Evolutionary conservation across 1,140 invertebrate genomes (phyloP), one percentile per base, ranked within the genome.

Genomic region (Glossosoma conforme): DNA sequence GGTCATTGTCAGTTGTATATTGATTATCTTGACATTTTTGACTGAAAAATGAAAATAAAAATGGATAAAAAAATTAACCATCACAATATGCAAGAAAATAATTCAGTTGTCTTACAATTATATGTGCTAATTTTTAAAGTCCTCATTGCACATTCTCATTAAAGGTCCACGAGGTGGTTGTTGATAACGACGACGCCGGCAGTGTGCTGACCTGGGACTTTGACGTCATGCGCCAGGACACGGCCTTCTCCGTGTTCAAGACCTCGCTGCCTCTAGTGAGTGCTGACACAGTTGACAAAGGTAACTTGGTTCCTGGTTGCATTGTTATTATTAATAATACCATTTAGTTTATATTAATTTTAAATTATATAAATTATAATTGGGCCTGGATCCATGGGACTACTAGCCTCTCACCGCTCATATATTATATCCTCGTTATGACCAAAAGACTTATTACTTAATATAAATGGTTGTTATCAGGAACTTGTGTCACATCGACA

Each of bases 141-240:
- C n/a, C n/a, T n/a, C n/a, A n/a, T n/a, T n/a, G n/a, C n/a, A n/a
- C n/a, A n/a, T n/a, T n/a, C n/a, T n/a, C n/a, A n/a, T n/a, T n/a
- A n/a, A 78, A 89, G 74, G 82, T 85, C 25, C 89, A 95, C 74
- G 90, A 94, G 65, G 84, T 93, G 40, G 74, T 91, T 32, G 83
- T 97, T 25, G 74, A 79, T 36, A 91, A 91, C 51, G 79, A 85
- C 32, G 90, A 94, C 69, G 82, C 84, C 30, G 89, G 91, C 41
- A 88, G 87, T 65, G 91, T 97, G 43, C 80, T 97, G 10, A 97
- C 93, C 13, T 97, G 93, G 93, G 94, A 97, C 70, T 97, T 97
- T 78, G 94, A 97, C 75, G 89, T 97, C 6, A 80, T 95, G 68
- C 83, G 91, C 36, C 88, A 91, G 61, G 89, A 93, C 66, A 82